Evolutionary conservation across 2,888 invertebrate species (phyloP), one percentile per base, ranked within the genome.

Genomic region (Arctia plantaginis): DNA sequence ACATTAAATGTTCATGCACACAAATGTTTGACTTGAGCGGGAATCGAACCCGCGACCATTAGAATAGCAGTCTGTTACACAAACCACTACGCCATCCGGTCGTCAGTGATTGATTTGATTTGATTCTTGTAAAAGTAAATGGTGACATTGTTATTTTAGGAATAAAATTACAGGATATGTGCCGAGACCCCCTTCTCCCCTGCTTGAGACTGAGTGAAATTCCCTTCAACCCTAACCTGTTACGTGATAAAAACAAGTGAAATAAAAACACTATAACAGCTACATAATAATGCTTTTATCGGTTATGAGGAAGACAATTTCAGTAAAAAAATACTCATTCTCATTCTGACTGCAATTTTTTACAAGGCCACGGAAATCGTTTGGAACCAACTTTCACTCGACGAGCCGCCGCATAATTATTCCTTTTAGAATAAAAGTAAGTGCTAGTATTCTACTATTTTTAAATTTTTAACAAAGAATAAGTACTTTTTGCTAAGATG

Each of bases 401-500:
- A 39, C 39, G 10, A 39, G 12, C 39, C 39, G 12, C 39, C 39
- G 12, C 0, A 0, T 23, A 51, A 51, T 51, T 7, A 8, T n/a
- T 55, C n/a, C 27, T 59, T 59, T 59, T 59, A 27, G 2, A 39
- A 39, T 39, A 39, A 10, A 39, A 39, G 39, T 12, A n/a, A n/a
- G n/a, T n/a, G n/a, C n/a, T n/a, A n/a, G n/a, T n/a, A n/a, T n/a
- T n/a, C n/a, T n/a, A n/a, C n/a, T 35, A 35, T 35, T 35, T 2
- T n/a, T 8, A 10, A 10, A 23, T n/a, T 27, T 59, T 20, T 4
- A 13, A 8, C 55, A n/a, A 41, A 20, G 33, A 23, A 33, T n/a
- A 51, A 66, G 64, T 75, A 76, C 62, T 74, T 80, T 73, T 81
- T 82, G 66, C 59, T 75, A 6, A 13, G 23, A 62, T 66, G 51